Evolutionary conservation across 2,888 invertebrate genomes (phyloP).

Genomic region (Drosophila tripunctata): DNA sequence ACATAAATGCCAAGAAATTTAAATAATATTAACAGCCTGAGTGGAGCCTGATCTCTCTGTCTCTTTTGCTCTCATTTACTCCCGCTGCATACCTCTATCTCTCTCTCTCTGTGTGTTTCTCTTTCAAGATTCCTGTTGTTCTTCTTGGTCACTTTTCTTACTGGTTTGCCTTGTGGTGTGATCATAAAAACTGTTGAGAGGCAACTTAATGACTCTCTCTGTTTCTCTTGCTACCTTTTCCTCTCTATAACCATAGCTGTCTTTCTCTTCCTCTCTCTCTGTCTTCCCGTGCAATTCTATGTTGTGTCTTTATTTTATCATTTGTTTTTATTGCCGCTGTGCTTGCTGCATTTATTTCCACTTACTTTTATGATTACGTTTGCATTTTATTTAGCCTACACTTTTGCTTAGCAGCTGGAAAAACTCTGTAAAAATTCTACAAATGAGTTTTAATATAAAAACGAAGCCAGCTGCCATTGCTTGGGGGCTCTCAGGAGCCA

Average conservation of each 20-base stretch:
- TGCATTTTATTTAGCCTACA: slow-evolving; percentile 57
- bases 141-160: slow-evolving; percentile 42
- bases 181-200: slow-evolving; percentile 54
- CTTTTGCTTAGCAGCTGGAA: slow-evolving; percentile 51
- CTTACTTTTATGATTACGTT: slow-evolving; percentile 67
- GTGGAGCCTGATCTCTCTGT: slow-evolving; percentile 10
- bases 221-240: not conserved
- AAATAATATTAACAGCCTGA: slow-evolving; percentile 46
- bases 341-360: slow-evolving; percentile 60
- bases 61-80: not conserved
- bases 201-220: slow-evolving; percentile 34
- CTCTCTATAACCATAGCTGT: not conserved
- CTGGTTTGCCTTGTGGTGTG: slow-evolving; percentile 72
- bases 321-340: slow-evolving; percentile 51
- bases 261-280: not conserved
- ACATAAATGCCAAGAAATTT: slow-evolving; percentile 38
- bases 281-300: not conserved
- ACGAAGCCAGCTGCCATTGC: slow-evolving; percentile 30
- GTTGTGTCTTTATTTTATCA: slow-evolving; percentile 39
- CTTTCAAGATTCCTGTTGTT: slow-evolving; percentile 9
- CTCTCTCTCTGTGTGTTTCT: not conserved
- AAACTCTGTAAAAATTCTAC: slow-evolving; percentile 46
- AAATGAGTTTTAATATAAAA: slow-evolving; percentile 42
- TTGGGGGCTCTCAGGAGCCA: slow-evolving; percentile 6
- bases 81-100: not conserved